Percentiles rank a stretch among this genome's conserved stretches.
Evolutionary conservation across 2,797 vertebrate genomes (phyloP).

Genomic region (Moxostoma hubbsi): DNA sequence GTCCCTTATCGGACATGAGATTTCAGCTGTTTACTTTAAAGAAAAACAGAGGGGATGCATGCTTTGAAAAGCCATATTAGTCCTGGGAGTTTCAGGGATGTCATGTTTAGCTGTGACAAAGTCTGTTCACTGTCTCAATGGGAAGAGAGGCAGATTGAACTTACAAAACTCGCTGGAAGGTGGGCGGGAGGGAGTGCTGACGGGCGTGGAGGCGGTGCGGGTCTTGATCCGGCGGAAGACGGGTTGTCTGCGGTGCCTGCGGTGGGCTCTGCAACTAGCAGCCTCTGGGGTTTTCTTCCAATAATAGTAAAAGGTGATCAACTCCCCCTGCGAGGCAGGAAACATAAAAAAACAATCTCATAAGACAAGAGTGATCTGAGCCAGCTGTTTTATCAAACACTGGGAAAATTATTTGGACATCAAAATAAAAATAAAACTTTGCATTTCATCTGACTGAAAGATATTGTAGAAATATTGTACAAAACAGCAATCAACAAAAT

Average conservation of each 20-base stretch:
- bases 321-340: slow-evolving; percentile 84
- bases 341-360: slow-evolving; percentile 43
- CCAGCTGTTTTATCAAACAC: neutral
- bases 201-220: slow-evolving; percentile 94
- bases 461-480: neutral
- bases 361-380: neutral
- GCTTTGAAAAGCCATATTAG: slow-evolving; percentile 36
- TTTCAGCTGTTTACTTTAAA: slow-evolving; percentile 40
- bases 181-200: slow-evolving; percentile 95
- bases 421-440: neutral
- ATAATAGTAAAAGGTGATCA: slow-evolving; percentile 99
- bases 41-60: slow-evolving; percentile 19
- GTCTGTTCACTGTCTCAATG: slow-evolving; percentile 38
- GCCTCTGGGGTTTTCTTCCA: slow-evolving; percentile 99
- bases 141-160: slow-evolving; percentile 65
- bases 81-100: slow-evolving; percentile 22
- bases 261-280: slow-evolving; percentile 95
- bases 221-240: slow-evolving; percentile 99
- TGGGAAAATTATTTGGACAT: neutral
- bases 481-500: neutral
- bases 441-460: neutral
- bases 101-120: slow-evolving; percentile 34
- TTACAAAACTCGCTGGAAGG: slow-evolving; percentile 98
- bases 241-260: slow-evolving; percentile 94
- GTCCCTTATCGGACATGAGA: slow-evolving; percentile 29